Percentiles rank a stretch among this genome's conserved stretches.
Evolutionary conservation across 2,113 vertebrate species (phyloP).

Genomic region (Ictidomys tridecemlineatus): DNA sequence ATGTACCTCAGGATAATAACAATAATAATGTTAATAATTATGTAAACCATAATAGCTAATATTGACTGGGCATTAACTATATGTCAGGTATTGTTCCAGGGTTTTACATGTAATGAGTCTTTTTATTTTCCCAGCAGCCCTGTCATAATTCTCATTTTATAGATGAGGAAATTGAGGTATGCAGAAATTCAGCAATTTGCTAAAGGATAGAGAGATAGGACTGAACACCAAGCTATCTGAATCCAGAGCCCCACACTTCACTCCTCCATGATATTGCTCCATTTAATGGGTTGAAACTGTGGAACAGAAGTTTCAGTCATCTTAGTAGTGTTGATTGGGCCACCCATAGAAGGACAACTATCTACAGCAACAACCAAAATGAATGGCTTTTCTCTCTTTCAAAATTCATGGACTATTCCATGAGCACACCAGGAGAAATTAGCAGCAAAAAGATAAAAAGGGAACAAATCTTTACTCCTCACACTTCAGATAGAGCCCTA

Average conservation of each 20-base stretch:
- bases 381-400: background rate
- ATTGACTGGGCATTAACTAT: background rate
- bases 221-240: background rate
- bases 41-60: background rate
- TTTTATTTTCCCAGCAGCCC: background rate
- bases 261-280: background rate
- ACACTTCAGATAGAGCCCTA: no score
- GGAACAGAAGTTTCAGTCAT: background rate
- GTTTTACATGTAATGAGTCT: background rate
- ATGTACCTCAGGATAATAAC: background rate
- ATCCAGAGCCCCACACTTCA: background rate
- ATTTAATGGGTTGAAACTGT: background rate
- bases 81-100: background rate
- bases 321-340: background rate
- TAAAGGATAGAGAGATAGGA: background rate
- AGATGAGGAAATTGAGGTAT: background rate
- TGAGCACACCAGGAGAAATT: background rate
- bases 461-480: no score
- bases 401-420: background rate
- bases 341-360: background rate
- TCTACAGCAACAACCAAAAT: background rate
- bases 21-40: background rate
- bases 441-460: background rate
- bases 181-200: background rate
- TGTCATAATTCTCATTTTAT: background rate